Evolutionary conservation across 2,113 vertebrate genomes (phyloP), one percentile per base, ranked within the genome.

Genomic region (Microcebus jonahi): DNA sequence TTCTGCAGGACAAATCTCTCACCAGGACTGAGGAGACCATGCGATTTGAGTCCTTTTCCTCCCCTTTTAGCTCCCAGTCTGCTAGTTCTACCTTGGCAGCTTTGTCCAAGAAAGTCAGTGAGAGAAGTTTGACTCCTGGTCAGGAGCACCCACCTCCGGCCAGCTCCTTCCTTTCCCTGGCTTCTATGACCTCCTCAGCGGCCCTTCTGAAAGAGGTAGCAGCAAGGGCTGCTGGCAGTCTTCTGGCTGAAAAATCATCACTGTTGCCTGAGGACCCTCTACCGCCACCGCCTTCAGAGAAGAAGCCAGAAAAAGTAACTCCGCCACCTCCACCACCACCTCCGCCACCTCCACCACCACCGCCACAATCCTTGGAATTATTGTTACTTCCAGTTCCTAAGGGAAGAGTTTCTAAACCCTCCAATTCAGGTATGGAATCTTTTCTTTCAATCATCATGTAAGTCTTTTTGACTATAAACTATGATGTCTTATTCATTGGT

Each of bases 131-230:
- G 98, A 99, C 99, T 80, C 99, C 99, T 3, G 98, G 98, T 36
- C 99, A 98, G 97, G 99, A 99, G 85, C 99, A 99, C 97, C 99
- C 99, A 0, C 98, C 99, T 97, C 99, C 99, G 0, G 99, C 99
- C 73, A 99, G 99, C 98, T 99, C 99, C 97, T 99, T 99, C 97
- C 99, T 99, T 96, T 99, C 99, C 31, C 98, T 99, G 92, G 99
- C 99, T 96, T 99, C 99, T 75, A 99, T 99, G 99, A 99, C 99
- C 97, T 99, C 99, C 90, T 99, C 99, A 0, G 99, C 99, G 79
- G 99, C 99, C 90, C 99, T 99, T 90, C 99, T 99, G 96, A 99
- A 99, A 97, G 99, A 99, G 98, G 99, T 99, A 94, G 99, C 99
- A 18, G 99, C 99, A 25, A 99, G 99, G 97, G 99, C 99, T 55